phyloP scores from a whole-genome alignment of 1,140 invertebrate species.

The Apis florea region DNA sequence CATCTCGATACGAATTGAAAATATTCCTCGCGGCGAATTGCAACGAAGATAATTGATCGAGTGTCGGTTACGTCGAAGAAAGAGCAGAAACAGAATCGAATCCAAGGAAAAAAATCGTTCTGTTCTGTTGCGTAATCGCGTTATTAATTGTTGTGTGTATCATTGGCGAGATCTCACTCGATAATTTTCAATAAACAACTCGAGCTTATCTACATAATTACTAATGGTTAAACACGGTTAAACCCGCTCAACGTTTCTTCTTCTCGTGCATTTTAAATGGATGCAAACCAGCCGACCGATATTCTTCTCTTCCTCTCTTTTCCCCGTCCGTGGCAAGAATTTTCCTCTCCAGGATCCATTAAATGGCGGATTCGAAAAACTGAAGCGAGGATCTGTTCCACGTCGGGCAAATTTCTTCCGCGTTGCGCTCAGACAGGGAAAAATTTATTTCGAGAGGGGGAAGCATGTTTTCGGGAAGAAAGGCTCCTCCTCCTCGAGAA shows the following conservation, averaged over 20 bases:
- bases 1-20: no score
- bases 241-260: background rate
- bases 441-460: background rate
- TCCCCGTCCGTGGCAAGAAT: background rate
- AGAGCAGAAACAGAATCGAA: no score
- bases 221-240: conserved; percentile 25
- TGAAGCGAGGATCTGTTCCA: background rate
- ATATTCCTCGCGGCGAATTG: no score
- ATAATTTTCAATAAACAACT: conserved; percentile 25
- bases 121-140: background rate
- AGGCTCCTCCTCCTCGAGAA: background rate
- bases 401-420: background rate
- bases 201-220: conserved; percentile 3
- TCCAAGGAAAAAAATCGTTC: no score
- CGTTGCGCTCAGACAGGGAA: background rate
- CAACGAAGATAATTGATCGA: no score
- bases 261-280: conserved; percentile 39
- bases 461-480: background rate
- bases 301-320: background rate
- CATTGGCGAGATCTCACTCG: background rate
- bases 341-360: conserved; percentile 19
- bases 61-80: no score
- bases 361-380: conserved; percentile 27
- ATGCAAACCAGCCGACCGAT: background rate
- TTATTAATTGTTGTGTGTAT: background rate